Evolutionary conservation across 2,797 vertebrate species (phyloP), one percentile per base, ranked within the genome.

Genomic region (Sardinella longiceps): DNA sequence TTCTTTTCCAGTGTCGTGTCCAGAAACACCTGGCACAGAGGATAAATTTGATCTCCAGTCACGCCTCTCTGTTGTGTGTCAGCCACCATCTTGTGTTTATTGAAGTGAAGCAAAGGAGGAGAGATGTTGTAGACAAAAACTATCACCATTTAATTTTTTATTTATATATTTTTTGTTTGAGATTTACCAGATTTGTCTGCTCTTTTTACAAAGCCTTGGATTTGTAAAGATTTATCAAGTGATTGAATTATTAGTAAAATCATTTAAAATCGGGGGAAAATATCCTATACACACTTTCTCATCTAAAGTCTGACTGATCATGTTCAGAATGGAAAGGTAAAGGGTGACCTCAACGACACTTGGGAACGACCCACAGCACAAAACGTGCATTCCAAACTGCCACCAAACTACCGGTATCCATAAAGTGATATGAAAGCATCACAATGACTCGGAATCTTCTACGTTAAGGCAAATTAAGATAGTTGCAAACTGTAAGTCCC

Each of bases 51-150:
- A 45, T 45, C 20, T 25, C 25, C 14, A 81, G 25, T 18, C 51
- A 33, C 30, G 43, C 0, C 46, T 80, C 83, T 88, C 90, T 90
- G 88, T 70, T 87, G 86, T 84, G 83, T 88, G 85, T 91, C 89
- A 90, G 82, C 50, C 74, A 56, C 84, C 18, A 48, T 81, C 86
- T 83, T 84, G 84, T 90, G 90, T 89, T 89, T 87, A 90, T 87
- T 60, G 82, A 88, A 56, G 86, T 86, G 85, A 60, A 82, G n/a
- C 84, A 84, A 66, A 84, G 63, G 46, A 30, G 28, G 28, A 14
- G 5, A 81, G 84, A 83, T 56, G 23, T 85, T 82, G 85, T 81
- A 85, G 83, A 86, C 56, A 10, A 82, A 87, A 87, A 80, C 81
- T 83, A 25, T 66, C 33, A 50, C 37, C 23, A 43, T 53, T 43